Conservation (phyloP, 2,113 vertebrate species). For the Ploceus nigricollis region DNA sequence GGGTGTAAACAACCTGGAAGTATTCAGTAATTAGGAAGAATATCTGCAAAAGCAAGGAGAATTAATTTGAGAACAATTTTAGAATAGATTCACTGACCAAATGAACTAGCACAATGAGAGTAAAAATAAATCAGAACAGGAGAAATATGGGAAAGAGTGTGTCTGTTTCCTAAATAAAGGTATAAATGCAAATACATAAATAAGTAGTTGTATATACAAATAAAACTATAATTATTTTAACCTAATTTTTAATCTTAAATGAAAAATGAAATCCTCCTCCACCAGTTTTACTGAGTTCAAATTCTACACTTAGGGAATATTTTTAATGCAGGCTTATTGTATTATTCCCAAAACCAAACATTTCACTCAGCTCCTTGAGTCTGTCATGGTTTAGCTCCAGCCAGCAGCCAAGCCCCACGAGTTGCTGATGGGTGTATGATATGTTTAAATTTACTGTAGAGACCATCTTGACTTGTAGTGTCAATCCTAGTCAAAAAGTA, state of each 20-base stretch:
- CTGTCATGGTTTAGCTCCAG: not conserved
- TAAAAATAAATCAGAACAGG: not conserved
- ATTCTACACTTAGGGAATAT: not conserved
- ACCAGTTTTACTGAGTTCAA: not conserved
- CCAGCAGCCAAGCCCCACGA: not conserved
- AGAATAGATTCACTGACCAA: not conserved
- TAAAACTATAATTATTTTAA: not conserved
- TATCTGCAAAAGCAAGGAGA: not conserved
- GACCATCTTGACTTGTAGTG: not conserved
- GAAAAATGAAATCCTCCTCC: not conserved
- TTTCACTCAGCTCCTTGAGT: not conserved
- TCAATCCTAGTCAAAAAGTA: not conserved
- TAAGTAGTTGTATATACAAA: not conserved
- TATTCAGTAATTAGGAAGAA: not conserved
- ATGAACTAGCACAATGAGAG: not conserved
- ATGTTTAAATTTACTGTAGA: not conserved
- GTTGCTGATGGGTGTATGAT: not conserved
- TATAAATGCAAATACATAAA: not conserved
- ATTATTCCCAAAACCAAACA: not conserved
- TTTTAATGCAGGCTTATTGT: not conserved
- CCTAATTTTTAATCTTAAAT: not conserved
- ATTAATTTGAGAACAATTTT: not conserved
- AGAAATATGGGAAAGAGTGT: not conserved
- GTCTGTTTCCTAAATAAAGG: not conserved
- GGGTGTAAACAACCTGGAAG: not conserved